A percentile compares a stretch with the other conserved stretches of the same genome.
These are phyloP conservation scores for Decapterus maruadsi DNA, from an alignment of 2,797 vertebrate species.

Conservation along the genomic window DNA sequence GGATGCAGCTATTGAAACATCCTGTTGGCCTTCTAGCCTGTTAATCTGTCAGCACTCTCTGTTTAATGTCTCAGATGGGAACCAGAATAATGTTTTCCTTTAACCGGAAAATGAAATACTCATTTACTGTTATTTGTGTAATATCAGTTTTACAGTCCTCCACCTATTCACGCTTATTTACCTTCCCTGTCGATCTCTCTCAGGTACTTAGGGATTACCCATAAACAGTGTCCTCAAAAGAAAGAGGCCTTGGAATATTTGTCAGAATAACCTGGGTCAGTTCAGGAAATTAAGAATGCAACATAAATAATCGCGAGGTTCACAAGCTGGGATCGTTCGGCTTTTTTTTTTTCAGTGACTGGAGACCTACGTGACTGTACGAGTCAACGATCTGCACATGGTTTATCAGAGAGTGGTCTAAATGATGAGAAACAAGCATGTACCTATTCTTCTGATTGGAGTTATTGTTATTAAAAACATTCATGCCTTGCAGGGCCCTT, in stretches of 20 bases:
- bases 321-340: neutral
- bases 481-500: neutral
- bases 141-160: neutral
- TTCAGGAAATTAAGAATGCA: neutral
- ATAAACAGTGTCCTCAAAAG: neutral
- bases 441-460: constrained; percentile 6
- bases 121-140: neutral
- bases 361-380: neutral
- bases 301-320: neutral
- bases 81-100: neutral
- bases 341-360: neutral
- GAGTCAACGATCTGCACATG: neutral
- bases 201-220: neutral
- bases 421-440: constrained; percentile 10
- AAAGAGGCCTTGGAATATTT: neutral
- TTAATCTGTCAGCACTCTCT: neutral
- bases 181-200: neutral
- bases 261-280: neutral
- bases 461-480: neutral
- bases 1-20: neutral
- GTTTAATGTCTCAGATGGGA: neutral
- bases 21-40: neutral
- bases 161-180: neutral
- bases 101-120: neutral
- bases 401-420: constrained; percentile 15